phyloP scores from a whole-genome alignment of 37 sponge, comb jelly and placozoan genomes.

The Hexactinellida sp. region DNA sequence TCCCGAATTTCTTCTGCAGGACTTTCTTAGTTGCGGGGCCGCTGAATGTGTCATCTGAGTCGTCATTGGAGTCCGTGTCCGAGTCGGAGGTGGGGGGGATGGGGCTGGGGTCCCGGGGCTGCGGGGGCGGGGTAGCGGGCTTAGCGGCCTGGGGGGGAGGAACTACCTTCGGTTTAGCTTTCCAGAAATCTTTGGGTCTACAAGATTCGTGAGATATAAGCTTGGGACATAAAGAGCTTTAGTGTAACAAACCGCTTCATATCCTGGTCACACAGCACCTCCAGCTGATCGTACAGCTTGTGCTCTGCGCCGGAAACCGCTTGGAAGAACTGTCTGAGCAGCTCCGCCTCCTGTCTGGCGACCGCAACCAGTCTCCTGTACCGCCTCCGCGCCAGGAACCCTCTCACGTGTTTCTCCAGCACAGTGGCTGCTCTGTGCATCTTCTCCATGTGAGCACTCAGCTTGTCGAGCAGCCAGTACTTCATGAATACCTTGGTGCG shows the following conservation, averaged over 20 bases:
- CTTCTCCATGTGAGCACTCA: constrained; percentile 32
- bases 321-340: constrained; percentile 25
- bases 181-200: background rate
- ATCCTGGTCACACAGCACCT: constrained; percentile 26
- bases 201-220: no score
- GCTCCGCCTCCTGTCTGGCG: constrained; percentile 27
- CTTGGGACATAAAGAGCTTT: no score
- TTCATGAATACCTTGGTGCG: constrained; percentile 66
- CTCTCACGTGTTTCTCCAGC: constrained; percentile 36
- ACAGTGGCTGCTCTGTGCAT: constrained; percentile 40
- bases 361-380: constrained; percentile 28
- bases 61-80: constrained; percentile 26
- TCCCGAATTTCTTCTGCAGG: constrained; percentile 43
- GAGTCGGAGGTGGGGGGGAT: constrained; percentile 39
- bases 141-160: background rate
- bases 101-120: background rate
- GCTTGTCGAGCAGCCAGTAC: constrained; percentile 45
- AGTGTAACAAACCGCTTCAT: background rate
- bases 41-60: constrained; percentile 30
- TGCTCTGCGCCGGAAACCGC: background rate
- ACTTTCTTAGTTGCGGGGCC: constrained; percentile 21
- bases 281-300: background rate
- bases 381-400: constrained; percentile 34
- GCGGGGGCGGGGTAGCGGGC: constrained; percentile 17
- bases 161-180: background rate